A percentile compares a stretch with the other conserved stretches of the same genome.
phyloP scores from a whole-genome alignment of 2,888 invertebrate species.

The Gymnosoma rotundatum region DNA sequence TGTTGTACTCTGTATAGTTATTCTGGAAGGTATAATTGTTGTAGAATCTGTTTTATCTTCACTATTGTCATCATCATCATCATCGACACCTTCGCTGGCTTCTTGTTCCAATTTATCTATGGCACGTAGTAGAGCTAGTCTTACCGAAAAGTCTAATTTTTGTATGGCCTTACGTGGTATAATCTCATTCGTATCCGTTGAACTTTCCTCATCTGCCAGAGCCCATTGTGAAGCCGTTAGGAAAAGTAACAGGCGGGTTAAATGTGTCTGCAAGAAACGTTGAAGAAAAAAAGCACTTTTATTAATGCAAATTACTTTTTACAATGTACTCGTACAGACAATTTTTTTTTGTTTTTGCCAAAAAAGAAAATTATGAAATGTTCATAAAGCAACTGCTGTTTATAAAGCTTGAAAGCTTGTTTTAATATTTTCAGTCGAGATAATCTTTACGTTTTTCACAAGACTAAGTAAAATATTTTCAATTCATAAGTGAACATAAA shows the following conservation, averaged over 20 bases:
- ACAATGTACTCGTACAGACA: constrained; percentile 32
- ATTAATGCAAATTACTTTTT: constrained; percentile 3
- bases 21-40: constrained; percentile 26
- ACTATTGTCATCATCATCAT: constrained; percentile 80
- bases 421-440: constrained; percentile 1
- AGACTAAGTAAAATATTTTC: no score
- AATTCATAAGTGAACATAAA: constrained; percentile 1
- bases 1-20: constrained; percentile 57
- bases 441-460: background rate
- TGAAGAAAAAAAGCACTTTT: background rate
- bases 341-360: constrained; percentile 2
- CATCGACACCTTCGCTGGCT: constrained; percentile 76
- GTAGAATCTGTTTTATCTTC: constrained; percentile 39
- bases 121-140: constrained; percentile 89
- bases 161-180: constrained; percentile 84
- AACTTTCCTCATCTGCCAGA: constrained; percentile 73
- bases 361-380: background rate
- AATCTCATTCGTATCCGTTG: constrained; percentile 81
- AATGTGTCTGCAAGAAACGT: constrained; percentile 71
- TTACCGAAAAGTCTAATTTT: constrained; percentile 87
- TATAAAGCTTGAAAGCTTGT: background rate
- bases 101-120: constrained; percentile 89
- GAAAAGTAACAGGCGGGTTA: constrained; percentile 73
- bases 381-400: background rate
- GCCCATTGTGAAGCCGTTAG: constrained; percentile 71